Percentiles rank a stretch among this genome's conserved stretches.
phyloP scores from a whole-genome alignment of 2,888 invertebrate genomes.

The Eledone cirrhosa region DNA sequence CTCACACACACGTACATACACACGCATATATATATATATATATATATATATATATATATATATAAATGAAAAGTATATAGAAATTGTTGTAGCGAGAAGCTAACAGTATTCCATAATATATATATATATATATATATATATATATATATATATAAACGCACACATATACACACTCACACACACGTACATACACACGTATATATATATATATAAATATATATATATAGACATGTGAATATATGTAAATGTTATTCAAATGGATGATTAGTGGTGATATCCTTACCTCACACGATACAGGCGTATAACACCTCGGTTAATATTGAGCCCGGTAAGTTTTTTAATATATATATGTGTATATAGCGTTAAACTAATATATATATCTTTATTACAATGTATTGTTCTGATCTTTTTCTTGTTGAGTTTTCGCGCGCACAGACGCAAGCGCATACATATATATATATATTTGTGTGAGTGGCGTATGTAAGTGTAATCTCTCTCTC shows the following conservation, averaged over 20 bases:
- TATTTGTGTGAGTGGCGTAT: too few relatives aligned
- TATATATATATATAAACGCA: conserved; percentile 6
- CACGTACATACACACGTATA: too few relatives aligned
- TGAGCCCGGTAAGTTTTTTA: background rate
- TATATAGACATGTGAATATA: background rate
- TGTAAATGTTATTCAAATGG: background rate
- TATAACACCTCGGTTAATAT: background rate
- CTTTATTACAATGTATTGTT: too few relatives aligned
- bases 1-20: background rate
- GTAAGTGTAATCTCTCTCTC: too few relatives aligned
- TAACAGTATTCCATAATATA: background rate
- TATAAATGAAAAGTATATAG: too few relatives aligned
- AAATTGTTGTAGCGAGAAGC: too few relatives aligned
- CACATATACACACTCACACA: too few relatives aligned
- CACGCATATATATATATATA: background rate
- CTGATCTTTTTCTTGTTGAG: too few relatives aligned
- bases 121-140: background rate
- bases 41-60: background rate
- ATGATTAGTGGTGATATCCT: too few relatives aligned
- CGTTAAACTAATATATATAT: too few relatives aligned
- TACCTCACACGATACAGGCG: too few relatives aligned
- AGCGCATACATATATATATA: background rate
- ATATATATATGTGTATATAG: too few relatives aligned
- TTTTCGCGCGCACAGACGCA: background rate
- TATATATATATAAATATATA: background rate